These are phyloP conservation scores for Apodemia duryi DNA, from an alignment of 2,888 invertebrate genomes.

Conservation along the genomic window DNA sequence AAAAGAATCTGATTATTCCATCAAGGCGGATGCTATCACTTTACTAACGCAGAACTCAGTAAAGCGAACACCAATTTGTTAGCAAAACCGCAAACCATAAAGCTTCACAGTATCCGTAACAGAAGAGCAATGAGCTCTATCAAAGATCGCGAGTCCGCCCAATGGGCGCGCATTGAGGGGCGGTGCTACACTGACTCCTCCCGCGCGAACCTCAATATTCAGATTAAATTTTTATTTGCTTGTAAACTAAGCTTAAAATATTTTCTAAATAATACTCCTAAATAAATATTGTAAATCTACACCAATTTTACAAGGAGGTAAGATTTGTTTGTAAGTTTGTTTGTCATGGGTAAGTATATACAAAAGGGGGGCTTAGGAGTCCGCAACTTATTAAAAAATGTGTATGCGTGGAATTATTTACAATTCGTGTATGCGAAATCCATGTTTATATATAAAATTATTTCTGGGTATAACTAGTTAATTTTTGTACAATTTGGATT, in stretches of 20 bases:
- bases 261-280: no score
- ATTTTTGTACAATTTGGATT: no score
- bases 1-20: neutral
- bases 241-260: neutral
- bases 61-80: conserved; percentile 29
- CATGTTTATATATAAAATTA: no score
- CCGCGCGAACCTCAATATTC: conserved; percentile 31
- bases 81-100: conserved; percentile 28
- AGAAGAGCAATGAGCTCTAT: conserved; percentile 24
- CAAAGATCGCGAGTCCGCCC: conserved; percentile 46
- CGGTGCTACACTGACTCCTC: conserved; percentile 54
- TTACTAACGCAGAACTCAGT: conserved; percentile 23
- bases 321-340: no score
- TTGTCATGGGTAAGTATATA: no score
- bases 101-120: conserved; percentile 25
- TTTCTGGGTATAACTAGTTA: no score
- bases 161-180: conserved; percentile 59
- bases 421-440: no score
- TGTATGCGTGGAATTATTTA: no score
- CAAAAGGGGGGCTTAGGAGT: no score
- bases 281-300: no score
- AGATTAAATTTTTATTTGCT: conserved; percentile 1
- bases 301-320: no score
- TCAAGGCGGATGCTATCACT: neutral
- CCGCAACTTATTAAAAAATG: no score